A percentile compares a stretch with the other conserved stretches of the same genome.
Conservation (phyloP, 1,140 invertebrate genomes). For the Chymomyza costata region DNA sequence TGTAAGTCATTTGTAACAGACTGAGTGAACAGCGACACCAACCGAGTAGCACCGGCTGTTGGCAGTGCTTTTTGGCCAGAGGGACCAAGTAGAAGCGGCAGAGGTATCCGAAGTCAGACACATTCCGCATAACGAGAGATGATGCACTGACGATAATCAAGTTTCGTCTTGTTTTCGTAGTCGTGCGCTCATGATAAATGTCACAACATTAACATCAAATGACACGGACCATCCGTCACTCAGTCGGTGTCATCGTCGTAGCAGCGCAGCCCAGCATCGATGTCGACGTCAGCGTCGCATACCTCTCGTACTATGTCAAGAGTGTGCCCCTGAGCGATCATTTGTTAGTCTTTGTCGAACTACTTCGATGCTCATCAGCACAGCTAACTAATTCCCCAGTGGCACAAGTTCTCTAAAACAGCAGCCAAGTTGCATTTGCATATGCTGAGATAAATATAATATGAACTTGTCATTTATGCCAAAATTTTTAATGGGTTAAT, state of each 20-base stretch:
- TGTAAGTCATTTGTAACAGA: conserved; percentile 65
- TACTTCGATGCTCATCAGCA: conserved; percentile 51
- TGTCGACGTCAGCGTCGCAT: conserved; percentile 11
- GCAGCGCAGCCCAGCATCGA: no score
- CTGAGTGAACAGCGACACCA: background rate
- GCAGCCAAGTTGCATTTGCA: no score
- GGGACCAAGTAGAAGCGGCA: background rate
- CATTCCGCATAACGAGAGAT: conserved; percentile 55
- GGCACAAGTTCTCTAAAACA: no score
- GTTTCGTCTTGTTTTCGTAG: conserved; percentile 70
- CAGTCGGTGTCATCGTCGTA: conserved; percentile 57
- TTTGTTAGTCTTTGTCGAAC: conserved; percentile 29
- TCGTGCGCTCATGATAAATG: conserved; percentile 74
- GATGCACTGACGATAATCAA: conserved; percentile 71
- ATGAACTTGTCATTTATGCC: no score
- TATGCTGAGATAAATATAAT: no score
- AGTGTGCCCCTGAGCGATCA: conserved; percentile 61
- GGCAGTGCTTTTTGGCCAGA: no score
- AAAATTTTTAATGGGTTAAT: conserved; percentile 51
- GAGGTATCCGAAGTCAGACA: conserved; percentile 11
- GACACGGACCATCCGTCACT: conserved; percentile 75
- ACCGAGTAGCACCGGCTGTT: no score
- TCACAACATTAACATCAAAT: conserved; percentile 75
- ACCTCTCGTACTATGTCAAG: conserved; percentile 33
- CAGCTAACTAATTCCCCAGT: conserved; percentile 38